A percentile compares a stretch with the other conserved stretches of the same genome.
Evolutionary conservation across 2,797 vertebrate genomes (phyloP).

Genomic region (Arremon brunneinucha): DNA sequence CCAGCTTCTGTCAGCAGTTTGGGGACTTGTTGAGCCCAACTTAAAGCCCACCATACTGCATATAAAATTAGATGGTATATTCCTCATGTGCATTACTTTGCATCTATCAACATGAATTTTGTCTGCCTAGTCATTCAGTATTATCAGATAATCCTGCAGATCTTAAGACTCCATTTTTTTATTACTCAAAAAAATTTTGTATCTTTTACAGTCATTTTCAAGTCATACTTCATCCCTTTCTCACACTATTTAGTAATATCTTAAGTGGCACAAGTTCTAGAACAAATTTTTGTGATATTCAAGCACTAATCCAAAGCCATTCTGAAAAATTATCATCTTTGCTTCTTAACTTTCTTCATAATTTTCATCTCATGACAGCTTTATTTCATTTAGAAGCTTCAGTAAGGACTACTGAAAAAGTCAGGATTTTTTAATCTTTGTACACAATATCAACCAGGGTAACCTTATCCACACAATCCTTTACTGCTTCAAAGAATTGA

Average conservation of each 20-base stretch:
- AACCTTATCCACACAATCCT: not conserved
- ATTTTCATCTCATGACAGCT: not conserved
- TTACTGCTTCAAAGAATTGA: not conserved
- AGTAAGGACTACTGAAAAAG: not conserved
- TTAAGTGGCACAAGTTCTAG: not conserved
- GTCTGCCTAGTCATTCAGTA: not conserved
- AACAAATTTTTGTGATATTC: not conserved
- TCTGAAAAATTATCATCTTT: not conserved
- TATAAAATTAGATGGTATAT: not conserved
- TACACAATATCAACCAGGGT: not conserved
- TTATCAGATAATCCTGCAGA: not conserved
- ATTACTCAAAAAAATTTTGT: not conserved
- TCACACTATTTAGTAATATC: not conserved
- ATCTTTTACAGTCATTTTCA: not conserved
- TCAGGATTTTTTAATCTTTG: not conserved
- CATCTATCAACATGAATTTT: not conserved
- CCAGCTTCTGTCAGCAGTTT: not conserved
- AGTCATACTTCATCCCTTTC: not conserved
- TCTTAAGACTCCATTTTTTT: not conserved
- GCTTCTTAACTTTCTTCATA: not conserved
- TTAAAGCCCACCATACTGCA: not conserved
- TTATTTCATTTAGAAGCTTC: not conserved
- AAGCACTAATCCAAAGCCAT: not conserved
- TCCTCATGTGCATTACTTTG: not conserved
- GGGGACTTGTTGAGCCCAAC: not conserved